Base-by-base conservation (phyloP, 2,797 vertebrate genomes). In the Phoeniculus purpureus region DNA sequence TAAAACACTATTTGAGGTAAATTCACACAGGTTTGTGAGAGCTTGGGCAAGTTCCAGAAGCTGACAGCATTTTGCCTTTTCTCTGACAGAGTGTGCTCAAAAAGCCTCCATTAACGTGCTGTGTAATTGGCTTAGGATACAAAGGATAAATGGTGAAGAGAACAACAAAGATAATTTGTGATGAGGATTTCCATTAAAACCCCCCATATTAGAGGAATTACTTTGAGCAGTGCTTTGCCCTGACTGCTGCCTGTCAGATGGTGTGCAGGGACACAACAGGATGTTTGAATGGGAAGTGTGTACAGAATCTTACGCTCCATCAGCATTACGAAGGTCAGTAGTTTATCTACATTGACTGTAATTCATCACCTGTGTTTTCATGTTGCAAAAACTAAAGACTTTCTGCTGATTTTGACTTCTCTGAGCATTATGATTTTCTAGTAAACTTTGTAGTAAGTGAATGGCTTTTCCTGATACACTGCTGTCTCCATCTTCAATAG, bases 151-250 rank as follows among this genome's bases (percentile, higher is more conserved):
- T 0, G 3, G 55, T 66, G 55, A 91, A 59, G 51, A 80, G 85
- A 90, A 85, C 72, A 94, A 89, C 89, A 80, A 77, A 95, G 83
- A 91, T 92, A 90, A 95, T 95, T 95, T 95, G 88, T 95, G 94
- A 93, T 85, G 27, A 50, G 85, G 84, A 92, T 92, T 95, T 95
- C 95, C 61, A 92, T 96, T 94, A 77, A 95, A 90, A 31, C 19
- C 2, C 15, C 23, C 62, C 52, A 72, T 87, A 90, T 90, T 92
- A 94, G 25, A 90, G 75, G 65, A 91, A 92, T 82, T 82, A 89
- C 87, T 95, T 94, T 94, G 81, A 73, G 76, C 25, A 54, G 15
- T 75, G 66, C 73, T 88, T 86, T 94, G 45, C 75, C 59, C 68
- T 89, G 91, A 95, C 93, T 94, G 92, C 70, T 82, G 88, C 87